Base-by-base conservation (phyloP, 1,140 invertebrate genomes). In the Aphaenogaster floridana region DNA sequence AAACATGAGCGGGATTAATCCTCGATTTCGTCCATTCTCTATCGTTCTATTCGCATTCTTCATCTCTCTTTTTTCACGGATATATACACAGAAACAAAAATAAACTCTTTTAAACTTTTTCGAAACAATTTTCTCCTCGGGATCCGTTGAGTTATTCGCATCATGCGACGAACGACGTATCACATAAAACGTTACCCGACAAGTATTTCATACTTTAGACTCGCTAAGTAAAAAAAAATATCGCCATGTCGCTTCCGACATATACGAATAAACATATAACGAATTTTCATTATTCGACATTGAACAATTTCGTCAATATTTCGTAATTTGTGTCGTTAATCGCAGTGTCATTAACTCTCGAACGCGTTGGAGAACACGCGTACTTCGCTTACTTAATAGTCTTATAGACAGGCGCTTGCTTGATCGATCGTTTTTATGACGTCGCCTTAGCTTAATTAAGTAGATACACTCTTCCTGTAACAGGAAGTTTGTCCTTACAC, bases 81-180 rank as follows among this genome's bases (percentile, higher is more conserved):
- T 89, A 66, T 87, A 76, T 88, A 86, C 45, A 78, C 72, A 87
- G 50, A 92, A 89, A 92, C 81, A 88, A 92, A 88, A 88, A 91
- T 92, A 92, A 89, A 92, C 88, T 92, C 28, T 89, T 92, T 45
- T 68, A 64, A 90, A 90, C 66, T 90, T 64, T 57, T 61, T 80
- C 59, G 42, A 91, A 91, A 92, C 87, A 90, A 88, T 42, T 64
- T 54, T 59, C 54, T 42, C 17, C 15, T 34, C 17, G 7, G 7
- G 0, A 15, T 68, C 7, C 50, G 15, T 39, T 6, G 68, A 84
- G 69, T 50, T 48, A 74, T 63, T 28, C n/a, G 54, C 61, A 21
- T 68, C 36, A n/a, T 8, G 4, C 42, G 13, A 34, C 3, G 7
- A 64, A 63, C 42, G 48, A 57, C 39, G 13, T 28, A 69, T 52